Conservation (phyloP, 2,113 vertebrate genomes). For the Psittacula cyanocephala region DNA sequence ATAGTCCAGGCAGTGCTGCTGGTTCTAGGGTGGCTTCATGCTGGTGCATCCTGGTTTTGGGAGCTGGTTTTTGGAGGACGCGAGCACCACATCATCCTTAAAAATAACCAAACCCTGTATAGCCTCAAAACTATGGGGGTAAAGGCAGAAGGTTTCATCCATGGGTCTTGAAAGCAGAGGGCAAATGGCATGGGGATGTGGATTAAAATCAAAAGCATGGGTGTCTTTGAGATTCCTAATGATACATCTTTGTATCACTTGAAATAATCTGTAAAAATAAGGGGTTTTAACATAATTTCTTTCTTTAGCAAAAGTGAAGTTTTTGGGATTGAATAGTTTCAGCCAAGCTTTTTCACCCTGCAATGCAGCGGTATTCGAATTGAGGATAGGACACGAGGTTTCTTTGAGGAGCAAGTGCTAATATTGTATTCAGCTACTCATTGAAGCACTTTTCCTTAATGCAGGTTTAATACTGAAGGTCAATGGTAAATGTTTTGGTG, state of each 20-base stretch:
- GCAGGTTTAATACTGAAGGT: not conserved
- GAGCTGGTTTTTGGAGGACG: not conserved
- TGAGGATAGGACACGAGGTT: not conserved
- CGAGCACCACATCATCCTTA: rapidly evolving
- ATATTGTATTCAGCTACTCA: not conserved
- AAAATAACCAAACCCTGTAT: rapidly evolving
- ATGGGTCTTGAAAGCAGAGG: not conserved
- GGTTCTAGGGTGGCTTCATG: not conserved
- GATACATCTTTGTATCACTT: rapidly evolving
- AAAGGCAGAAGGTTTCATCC: not conserved
- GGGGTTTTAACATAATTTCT: rapidly evolving
- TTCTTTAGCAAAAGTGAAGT: not conserved
- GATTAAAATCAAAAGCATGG: rapidly evolving
- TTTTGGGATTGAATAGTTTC: not conserved
- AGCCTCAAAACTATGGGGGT: rapidly evolving
- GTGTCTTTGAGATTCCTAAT: not conserved
- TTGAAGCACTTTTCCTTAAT: not conserved
- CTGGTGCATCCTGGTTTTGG: rapidly evolving
- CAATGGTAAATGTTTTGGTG: not conserved
- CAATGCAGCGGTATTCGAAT: not conserved
- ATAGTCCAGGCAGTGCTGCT: rapidly evolving
- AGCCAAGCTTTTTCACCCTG: not conserved
- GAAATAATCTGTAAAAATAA: not conserved
- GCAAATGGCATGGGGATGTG: not conserved
- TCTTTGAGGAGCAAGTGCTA: not conserved